Base-by-base conservation (phyloP, 2,888 invertebrate species). In the Baronia brevicornis region DNA sequence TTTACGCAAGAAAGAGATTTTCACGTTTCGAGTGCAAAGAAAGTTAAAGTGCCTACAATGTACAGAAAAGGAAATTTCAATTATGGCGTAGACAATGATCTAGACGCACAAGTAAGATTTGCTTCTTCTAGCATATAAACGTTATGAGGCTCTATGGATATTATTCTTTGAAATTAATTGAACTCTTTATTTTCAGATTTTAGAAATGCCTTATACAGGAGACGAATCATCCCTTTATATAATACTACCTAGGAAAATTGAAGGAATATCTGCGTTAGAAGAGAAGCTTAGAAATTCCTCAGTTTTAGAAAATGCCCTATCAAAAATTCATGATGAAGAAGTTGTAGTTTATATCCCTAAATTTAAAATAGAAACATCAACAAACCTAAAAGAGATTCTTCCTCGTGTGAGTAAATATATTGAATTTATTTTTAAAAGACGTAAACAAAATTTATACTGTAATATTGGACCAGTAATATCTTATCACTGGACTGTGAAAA, bases 301-400 rank as follows among this genome's bases (percentile, higher is more conserved):
- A 1, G 52, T 54, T 0, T 69, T 87, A 3, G 53, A 65, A 1
- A 72, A 78, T 0, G 72, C 90, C n/a, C 45, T 44, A 0, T 20
- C 63, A 0, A 51, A 61, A 2, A 71, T 88, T 84, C 39, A 38
- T 1, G 5, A 38, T 0, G 52, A 60, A 1, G 87, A 89, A 51
- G 89, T 94, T 1, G 60, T 84, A 1, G 82, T 95, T 0, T 79
- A 73, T 15, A 60, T 95, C 28, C 95, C 95, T 0, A 93, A 89
- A 58, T 95, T 95, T 62, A 91, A 90, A 62, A 87, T 94, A 28
- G 93, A 95, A 68, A 88, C 88, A 7, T 86, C 85, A n/a, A 86
- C 90, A 3, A 60, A 91, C 32, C 77, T 95, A 7, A 86, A 86
- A 36, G 64, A 84, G 0, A 64, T 87, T 11, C 74, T 94, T 3